These are phyloP conservation scores for Planococcus citri DNA, from an alignment of 1,140 invertebrate genomes.

Conservation along the genomic window DNA sequence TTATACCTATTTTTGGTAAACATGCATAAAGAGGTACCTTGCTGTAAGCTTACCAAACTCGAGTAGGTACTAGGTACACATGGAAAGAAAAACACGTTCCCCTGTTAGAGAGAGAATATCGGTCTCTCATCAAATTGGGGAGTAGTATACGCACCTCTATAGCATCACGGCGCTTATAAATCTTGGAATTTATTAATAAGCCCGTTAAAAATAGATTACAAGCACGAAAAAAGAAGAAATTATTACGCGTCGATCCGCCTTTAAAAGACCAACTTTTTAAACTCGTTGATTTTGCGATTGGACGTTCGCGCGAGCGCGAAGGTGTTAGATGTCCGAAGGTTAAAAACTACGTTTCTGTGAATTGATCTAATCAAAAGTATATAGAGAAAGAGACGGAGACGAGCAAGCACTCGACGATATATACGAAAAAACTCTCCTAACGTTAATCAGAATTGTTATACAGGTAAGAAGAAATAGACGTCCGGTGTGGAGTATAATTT, in stretches of 20 bases:
- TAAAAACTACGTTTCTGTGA: constrained; percentile 3
- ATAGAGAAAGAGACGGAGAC: not conserved
- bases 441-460: not conserved
- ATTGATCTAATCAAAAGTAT: constrained; percentile 1
- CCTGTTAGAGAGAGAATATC: not conserved
- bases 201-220: not conserved
- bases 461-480: not conserved
- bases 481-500: constrained; percentile 2
- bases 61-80: too few relatives aligned
- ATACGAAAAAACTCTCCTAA: not conserved
- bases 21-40: too few relatives aligned
- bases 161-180: not conserved
- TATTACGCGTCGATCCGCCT: not conserved
- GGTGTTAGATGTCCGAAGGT: constrained; percentile 1
- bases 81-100: not conserved
- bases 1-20: too few relatives aligned
- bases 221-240: not conserved
- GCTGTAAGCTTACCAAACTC: too few relatives aligned
- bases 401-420: too few relatives aligned
- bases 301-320: not conserved
- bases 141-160: too few relatives aligned
- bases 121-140: not conserved
- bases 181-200: not conserved
- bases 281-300: constrained; percentile 1
- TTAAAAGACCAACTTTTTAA: not conserved